Conservation (phyloP, 1,140 invertebrate genomes). For the Drosophila tropicalis region DNA sequence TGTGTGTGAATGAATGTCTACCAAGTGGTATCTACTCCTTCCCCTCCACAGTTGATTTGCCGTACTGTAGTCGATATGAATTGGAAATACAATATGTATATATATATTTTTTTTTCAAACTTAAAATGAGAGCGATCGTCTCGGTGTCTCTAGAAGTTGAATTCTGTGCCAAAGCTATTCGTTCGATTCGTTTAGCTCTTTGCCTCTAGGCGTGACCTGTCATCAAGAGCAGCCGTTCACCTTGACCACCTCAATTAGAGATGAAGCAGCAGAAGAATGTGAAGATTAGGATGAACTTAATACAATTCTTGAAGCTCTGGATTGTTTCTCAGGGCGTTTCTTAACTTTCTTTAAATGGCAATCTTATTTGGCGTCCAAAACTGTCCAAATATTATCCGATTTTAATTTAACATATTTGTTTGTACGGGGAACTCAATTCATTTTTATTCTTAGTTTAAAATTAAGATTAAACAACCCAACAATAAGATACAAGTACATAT, state of each 20-base stretch:
- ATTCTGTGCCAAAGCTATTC: conserved; percentile 19
- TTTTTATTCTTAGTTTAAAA: too few species aligned
- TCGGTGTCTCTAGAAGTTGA: conserved; percentile 18
- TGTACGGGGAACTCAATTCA: too few species aligned
- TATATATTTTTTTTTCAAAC: not conserved
- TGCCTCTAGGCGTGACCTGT: conserved; percentile 44
- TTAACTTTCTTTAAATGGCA: too few species aligned
- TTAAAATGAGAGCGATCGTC: conserved; percentile 7
- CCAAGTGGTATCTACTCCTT: not conserved
- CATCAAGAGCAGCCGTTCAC: conserved; percentile 43
- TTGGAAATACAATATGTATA: conserved; percentile 10
- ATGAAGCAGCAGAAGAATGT: not conserved
- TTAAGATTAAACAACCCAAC: too few species aligned
- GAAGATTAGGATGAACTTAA: conserved; percentile 22
- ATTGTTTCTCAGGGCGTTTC: too few species aligned
- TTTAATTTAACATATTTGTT: too few species aligned
- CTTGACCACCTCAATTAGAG: conserved; percentile 60
- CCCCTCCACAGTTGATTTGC: too few species aligned
- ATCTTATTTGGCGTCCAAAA: too few species aligned
- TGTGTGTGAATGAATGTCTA: conserved; percentile 5
- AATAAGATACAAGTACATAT: too few species aligned
- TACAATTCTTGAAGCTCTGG: not conserved
- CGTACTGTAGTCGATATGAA: not conserved
- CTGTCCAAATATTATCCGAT: too few species aligned
- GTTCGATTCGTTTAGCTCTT: not conserved